phyloP scores from a whole-genome alignment of 2,113 vertebrate genomes.

The Prunella fulvescens region DNA sequence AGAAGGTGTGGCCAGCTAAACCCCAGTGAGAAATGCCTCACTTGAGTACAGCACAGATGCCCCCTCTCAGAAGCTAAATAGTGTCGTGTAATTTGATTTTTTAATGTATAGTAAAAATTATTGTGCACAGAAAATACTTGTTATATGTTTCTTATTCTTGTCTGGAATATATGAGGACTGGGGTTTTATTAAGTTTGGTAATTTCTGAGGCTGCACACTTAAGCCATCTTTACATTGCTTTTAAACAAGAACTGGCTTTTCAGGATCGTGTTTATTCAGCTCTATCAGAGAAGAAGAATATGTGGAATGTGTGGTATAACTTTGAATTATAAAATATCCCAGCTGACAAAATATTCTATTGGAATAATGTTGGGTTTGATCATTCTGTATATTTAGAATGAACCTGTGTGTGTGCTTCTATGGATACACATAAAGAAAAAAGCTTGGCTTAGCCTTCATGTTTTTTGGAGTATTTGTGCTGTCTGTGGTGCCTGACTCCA shows the following conservation, averaged over 20 bases:
- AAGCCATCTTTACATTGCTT: neutral
- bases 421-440: neutral
- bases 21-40: neutral
- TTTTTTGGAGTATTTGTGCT: neutral
- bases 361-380: neutral
- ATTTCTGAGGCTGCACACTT: neutral
- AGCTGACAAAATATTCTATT: neutral
- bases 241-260: neutral
- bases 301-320: neutral
- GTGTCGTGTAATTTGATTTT: neutral
- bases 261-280: neutral
- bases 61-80: neutral
- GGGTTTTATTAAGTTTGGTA: neutral
- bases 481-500: neutral
- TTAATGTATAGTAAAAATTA: neutral
- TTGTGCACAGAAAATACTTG: neutral
- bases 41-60: neutral
- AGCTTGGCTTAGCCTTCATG: neutral
- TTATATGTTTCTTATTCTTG: neutral
- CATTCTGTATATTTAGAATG: neutral
- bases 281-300: neutral
- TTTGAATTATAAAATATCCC: neutral
- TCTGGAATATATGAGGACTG: neutral
- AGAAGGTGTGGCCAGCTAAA: neutral
- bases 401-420: fast-evolving